Base-by-base conservation (phyloP, 1,140 invertebrate genomes). In the Gryllus bimaculatus region DNA sequence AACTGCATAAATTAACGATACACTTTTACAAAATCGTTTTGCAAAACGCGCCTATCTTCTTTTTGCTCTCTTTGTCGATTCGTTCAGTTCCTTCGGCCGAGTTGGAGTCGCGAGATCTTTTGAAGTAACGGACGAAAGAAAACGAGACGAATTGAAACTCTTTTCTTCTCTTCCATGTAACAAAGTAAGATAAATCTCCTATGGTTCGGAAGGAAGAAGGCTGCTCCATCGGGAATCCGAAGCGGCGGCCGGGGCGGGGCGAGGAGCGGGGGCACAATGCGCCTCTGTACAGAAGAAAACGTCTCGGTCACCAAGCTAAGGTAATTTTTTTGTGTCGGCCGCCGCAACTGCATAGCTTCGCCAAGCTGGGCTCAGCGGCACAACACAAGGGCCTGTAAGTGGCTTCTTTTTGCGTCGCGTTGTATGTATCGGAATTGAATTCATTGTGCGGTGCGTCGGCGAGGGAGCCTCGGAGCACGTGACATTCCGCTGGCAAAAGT, bases 361-460 rank as follows among this genome's bases (percentile, higher is more conserved):
- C 54, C 54, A 18, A 10, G 54, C 54, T 66, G 10, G 54, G 54
- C 54, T 10, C 54, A 66, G 54, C 54, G 54, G 54, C 54, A 66
- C 54, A 66, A 66, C 54, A 66, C 54, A 66, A 66, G 54, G 54
- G 54, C 10, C 54, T 66, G 54, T 66, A 66, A 66, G 54, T 66
- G 54, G 54, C 54, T 66, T 66, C 54, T 66, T 66, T 66, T 66
- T 66, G 54, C 18, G 54, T 66, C 54, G 10, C 54, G 54, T 66
- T 66, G 54, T 66, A 66, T 66, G 54, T 66, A 66, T 66, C 54
- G 54, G 54, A 66, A 66, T 66, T 66, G 54, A 66, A 66, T 66
- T 66, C 54, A 66, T 66, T 66, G 54, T 66, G 54, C 10, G 10
- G 54, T 66, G 54, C 10, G 10, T 10, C 54, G 54, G 54, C 10